Evolutionary conservation across 2,888 invertebrate genomes (phyloP).

Genomic region (Parasteatoda lunata): DNA sequence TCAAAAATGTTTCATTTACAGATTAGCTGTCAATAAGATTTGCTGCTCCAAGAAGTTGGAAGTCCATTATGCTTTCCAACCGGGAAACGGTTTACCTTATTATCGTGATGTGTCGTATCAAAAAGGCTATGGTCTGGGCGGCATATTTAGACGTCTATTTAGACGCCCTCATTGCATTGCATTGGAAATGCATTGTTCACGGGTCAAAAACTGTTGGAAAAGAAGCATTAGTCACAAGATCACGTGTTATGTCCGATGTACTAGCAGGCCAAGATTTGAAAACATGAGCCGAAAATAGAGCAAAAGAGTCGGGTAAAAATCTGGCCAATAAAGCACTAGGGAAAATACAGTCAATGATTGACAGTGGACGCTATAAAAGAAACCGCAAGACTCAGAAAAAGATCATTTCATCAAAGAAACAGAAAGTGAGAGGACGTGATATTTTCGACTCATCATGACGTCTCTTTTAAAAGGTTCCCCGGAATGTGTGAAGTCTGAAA

Average conservation of each 20-base stretch:
- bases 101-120: slow-evolving; percentile 25
- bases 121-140: slow-evolving; percentile 36
- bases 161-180: slow-evolving; percentile 40
- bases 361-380: too few species aligned
- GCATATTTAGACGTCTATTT: slow-evolving; percentile 42
- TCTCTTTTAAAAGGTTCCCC: slow-evolving; percentile 26
- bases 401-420: too few species aligned
- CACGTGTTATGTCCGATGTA: too few species aligned
- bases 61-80: slow-evolving; percentile 29
- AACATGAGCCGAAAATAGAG: too few species aligned
- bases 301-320: too few species aligned
- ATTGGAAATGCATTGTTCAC: too few species aligned
- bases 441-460: slow-evolving; percentile 48
- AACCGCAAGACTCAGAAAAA: too few species aligned
- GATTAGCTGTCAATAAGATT: slow-evolving; percentile 4
- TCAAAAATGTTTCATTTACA: background rate
- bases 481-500: slow-evolving; percentile 49
- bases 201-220: slow-evolving; percentile 38
- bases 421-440: too few species aligned
- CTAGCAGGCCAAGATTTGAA: too few species aligned
- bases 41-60: slow-evolving; percentile 32
- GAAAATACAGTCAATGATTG: too few species aligned
- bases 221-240: slow-evolving; percentile 43
- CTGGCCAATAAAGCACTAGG: too few species aligned
- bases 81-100: slow-evolving; percentile 37